Conservation (phyloP, 2,888 invertebrate species). For the Trachelus troglodyta region DNA sequence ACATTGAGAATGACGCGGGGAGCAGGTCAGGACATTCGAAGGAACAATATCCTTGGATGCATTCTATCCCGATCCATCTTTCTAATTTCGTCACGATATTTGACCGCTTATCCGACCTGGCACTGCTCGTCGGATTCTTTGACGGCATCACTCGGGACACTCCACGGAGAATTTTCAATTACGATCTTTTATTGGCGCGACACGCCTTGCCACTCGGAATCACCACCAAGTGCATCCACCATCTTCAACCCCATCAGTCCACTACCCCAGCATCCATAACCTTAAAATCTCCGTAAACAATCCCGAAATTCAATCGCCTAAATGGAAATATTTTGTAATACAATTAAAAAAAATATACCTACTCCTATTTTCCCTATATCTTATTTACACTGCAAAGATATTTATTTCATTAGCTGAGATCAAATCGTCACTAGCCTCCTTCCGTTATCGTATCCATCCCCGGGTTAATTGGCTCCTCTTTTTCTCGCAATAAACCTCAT, state of each 20-base stretch:
- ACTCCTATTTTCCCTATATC: not conserved
- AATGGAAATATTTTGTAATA: not conserved
- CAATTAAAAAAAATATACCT: not conserved
- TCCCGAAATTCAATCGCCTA: not conserved
- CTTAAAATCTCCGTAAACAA: not conserved
- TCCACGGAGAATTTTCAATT: not conserved
- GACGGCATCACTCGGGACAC: not conserved
- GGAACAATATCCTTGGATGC: conserved; percentile 6
- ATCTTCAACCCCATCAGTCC: not conserved
- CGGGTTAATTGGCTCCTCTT: not conserved
- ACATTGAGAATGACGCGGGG: conserved; percentile 6
- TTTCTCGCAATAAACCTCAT: conserved; percentile 40
- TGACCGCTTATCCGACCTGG: not conserved
- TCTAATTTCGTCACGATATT: conserved; percentile 7
- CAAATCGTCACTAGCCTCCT: not conserved
- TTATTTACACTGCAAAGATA: not conserved
- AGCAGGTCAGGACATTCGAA: not conserved
- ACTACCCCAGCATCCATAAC: not conserved
- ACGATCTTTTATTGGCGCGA: not conserved
- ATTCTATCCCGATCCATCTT: conserved; percentile 3
- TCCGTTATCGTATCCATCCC: not conserved
- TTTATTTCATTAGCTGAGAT: not conserved
- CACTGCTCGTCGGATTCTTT: not conserved
- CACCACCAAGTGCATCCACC: not conserved
- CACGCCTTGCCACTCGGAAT: not conserved